Percentiles rank a stretch among this genome's conserved stretches.
These are phyloP conservation scores for Rhinolophus ferrumequinum DNA, from an alignment of 2,113 vertebrate genomes.

Conservation along the genomic window DNA sequence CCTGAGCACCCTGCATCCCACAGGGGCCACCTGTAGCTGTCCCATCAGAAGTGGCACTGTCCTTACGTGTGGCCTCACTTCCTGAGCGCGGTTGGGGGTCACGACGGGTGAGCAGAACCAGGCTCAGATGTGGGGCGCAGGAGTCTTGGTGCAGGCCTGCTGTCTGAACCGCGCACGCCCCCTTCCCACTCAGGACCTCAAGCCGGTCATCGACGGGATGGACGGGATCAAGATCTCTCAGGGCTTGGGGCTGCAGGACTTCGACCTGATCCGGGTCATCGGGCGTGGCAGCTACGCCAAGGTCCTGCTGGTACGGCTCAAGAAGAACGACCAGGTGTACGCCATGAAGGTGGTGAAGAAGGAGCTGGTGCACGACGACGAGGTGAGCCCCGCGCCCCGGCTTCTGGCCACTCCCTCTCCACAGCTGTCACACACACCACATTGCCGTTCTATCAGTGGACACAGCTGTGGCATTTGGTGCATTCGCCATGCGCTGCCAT, in stretches of 20 bases:
- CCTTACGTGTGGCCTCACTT: too few relatives aligned
- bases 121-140: background rate
- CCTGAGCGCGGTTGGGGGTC: background rate
- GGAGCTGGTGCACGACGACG: conserved; percentile 97
- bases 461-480: too few relatives aligned
- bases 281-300: conserved; percentile 99
- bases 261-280: conserved; percentile 96
- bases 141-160: too few relatives aligned
- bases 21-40: background rate
- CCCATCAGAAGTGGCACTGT: too few relatives aligned
- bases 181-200: conserved; percentile 90
- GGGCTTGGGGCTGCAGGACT: conserved; percentile 95
- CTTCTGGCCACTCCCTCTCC: background rate
- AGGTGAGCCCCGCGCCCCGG: conserved; percentile 87
- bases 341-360: conserved; percentile 99
- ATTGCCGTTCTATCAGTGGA: too few relatives aligned
- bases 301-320: conserved; percentile 96
- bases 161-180: rapidly evolving
- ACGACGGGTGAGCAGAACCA: rapidly evolving
- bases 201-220: conserved; percentile 95
- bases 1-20: rapidly evolving
- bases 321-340: conserved; percentile 96
- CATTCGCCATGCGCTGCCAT: rapidly evolving
- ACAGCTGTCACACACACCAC: too few relatives aligned
- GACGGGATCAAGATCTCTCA: conserved; percentile 96